Evolutionary conservation across 2,113 vertebrate genomes (phyloP), one percentile per base, ranked within the genome.

Genomic region (Anolis carolinensis): DNA sequence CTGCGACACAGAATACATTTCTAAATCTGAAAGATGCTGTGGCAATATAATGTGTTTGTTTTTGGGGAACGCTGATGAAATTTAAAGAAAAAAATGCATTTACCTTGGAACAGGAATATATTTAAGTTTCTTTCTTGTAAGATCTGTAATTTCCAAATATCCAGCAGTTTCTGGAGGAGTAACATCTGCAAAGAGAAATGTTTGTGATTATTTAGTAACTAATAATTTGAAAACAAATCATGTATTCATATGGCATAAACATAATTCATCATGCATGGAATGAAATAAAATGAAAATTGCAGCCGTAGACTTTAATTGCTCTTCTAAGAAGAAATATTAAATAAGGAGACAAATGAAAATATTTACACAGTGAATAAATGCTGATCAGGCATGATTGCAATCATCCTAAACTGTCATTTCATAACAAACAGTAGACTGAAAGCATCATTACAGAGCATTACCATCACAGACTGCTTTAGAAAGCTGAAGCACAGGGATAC

Each of bases 21-120:
- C 34, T 30, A 27, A 67, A 30, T 63, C 10, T 70, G 30, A 10
- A 55, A 71, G 16, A 88, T 86, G 62, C 81, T 88, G 7, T 92
- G 65, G 13, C 34, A 86, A 50, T 44, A 44, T 44, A 44, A 44
- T 44, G 39, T 44, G 39, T 44, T 44, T 44, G 5, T 89, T 86
- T 21, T 14, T 87, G 25, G 84, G 23, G 30, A 88, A 70, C 50
- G 59, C 85, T 83, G 81, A 86, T 70, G 55, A 2, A 82, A 13
- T 30, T 89, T 21, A 86, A 86, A 86, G 90, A 34, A 91, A 81
- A 79, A 91, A 91, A 87, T 88, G 34, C 21, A 83, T 39, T 96
- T 97, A 99, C 99, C 98, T 97, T 5, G 98, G 98, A 82, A 99
- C 94, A 52, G 98, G 97, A 90, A 99, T 97, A 77, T 99, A 99